Evolutionary conservation across 2,888 invertebrate genomes (phyloP).

Genomic region (Amiota communis): DNA sequence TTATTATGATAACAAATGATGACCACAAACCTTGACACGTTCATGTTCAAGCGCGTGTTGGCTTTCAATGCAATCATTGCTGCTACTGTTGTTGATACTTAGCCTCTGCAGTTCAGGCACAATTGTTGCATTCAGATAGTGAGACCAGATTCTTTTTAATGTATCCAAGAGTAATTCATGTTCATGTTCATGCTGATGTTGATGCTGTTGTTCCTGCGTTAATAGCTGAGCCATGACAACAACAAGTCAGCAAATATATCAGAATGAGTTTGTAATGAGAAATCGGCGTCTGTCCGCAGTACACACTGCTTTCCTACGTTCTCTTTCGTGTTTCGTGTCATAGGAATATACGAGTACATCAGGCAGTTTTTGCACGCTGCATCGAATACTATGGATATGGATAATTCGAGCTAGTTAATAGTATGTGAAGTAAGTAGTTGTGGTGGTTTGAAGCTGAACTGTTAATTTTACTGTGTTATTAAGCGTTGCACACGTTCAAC

Average conservation of each 20-base stretch:
- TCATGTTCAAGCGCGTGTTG: constrained; percentile 34
- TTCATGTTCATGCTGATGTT: constrained; percentile 34
- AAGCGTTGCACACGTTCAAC: constrained; percentile 21
- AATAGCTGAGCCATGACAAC: constrained; percentile 47
- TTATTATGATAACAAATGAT: constrained; percentile 14
- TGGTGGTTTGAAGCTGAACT: constrained; percentile 47
- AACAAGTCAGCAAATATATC: constrained; percentile 37
- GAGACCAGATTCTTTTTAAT: constrained; percentile 65
- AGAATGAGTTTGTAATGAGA: no score
- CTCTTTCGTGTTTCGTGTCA: no score
- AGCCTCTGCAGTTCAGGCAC: constrained; percentile 38
- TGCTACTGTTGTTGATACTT: constrained; percentile 24
- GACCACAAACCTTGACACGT: constrained; percentile 62
- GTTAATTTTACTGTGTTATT: constrained; percentile 44
- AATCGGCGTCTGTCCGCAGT: no score
- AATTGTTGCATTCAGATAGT: constrained; percentile 58
- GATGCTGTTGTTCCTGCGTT: constrained; percentile 37
- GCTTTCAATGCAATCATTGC: background rate
- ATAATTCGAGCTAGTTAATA: no score
- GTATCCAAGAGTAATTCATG: constrained; percentile 60
- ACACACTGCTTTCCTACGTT: no score
- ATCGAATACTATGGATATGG: background rate
- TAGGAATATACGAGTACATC: background rate
- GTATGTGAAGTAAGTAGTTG: no score
- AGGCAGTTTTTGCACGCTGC: background rate